Evolutionary conservation across 2,888 invertebrate genomes (phyloP), one percentile per base, ranked within the genome.

Genomic region (Megaustenia siamemsis): DNA sequence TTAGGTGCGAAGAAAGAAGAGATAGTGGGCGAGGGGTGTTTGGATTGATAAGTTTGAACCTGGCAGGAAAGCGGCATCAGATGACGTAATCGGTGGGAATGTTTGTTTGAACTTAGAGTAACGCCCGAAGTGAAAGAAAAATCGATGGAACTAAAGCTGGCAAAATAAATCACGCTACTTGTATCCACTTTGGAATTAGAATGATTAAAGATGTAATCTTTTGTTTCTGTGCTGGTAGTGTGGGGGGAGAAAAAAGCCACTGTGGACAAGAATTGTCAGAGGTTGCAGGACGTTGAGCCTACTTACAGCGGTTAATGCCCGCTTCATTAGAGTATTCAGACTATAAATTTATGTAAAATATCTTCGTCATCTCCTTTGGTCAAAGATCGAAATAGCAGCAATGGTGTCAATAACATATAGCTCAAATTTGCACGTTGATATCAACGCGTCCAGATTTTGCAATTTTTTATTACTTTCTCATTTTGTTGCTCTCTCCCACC

Each of bases 101-200:
- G 43, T 71, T 71, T 71, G 45, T 49, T 28, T 73, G 49, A 32
- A 18, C 24, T 73, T 69, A 1, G 24, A 21, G 32, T 32, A 32
- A 35, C 73, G 49, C 73, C 45, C 18, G 32, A 32, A 49, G 71
- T 28, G 32, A 73, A 32, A 73, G 24, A 40, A 43, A 71, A 71
- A 71, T 71, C 71, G 71, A 71, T 71, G 28, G 43, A 71, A 71
- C 43, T 43, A 43, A 71, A 73, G 28, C 73, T 73, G 32, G 32
- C 73, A 49, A 49, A 49, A 73, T 73, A 73, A 73, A 73, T 73
- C 73, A 73, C 49, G 15, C 32, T 32, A 18, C 49, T 49, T 32
- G 49, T 32, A 49, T 28, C 73, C 49, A 73, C 18, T 73, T 49
- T 73, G 32, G 35, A 73, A 73, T 49, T 45, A 73, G 49, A 73